Evolutionary conservation across 2,797 vertebrate species (phyloP), one percentile per base, ranked within the genome.

Genomic region (Graptemys geographica): DNA sequence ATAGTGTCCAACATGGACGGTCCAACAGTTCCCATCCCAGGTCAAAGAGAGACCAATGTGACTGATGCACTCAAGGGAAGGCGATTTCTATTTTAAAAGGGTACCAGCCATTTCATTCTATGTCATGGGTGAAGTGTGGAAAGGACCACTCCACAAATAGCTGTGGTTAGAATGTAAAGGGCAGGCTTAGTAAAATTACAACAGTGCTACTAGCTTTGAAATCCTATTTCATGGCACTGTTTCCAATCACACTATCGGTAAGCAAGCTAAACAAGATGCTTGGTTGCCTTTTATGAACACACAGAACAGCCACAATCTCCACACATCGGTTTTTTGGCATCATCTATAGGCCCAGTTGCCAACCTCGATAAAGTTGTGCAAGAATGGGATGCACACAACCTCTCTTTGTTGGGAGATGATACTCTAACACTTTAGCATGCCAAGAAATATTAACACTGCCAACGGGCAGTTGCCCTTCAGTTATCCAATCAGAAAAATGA

Each of bases 241-340:
- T 86, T 44, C 51, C 3, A 0, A 7, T 47, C 56, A 11, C 8
- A 3, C 74, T 49, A 41, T 19, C 1, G 0, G 79, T 21, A 0
- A 1, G 52, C 53, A 37, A 41, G 41, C 69, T 12, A 44, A 5
- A 33, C 31, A 13, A 25, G 6, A 52, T 81, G 74, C 59, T 5
- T 37, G 84, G 94, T 57, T 4, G 1, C 62, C 19, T 44, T 72
- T 74, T 74, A 74, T 25, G 41, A 74, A 44, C 37, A 74, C 23
- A 41, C 21, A 2, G n/a, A 74, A 74, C 41, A 41, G 6, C 37
- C 8, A 6, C 19, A 41, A 16, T 33, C 31, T n/a, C 31, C 33
- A 65, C 31, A n/a, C 16, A n/a, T 15, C 6, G 31, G 27, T 52
- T 8, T 52, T 56, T 33, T 6, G 44, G 28, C 41, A 21, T 33